phyloP scores from a whole-genome alignment of 2,888 invertebrate genomes.

The Tetragnatha montana region DNA sequence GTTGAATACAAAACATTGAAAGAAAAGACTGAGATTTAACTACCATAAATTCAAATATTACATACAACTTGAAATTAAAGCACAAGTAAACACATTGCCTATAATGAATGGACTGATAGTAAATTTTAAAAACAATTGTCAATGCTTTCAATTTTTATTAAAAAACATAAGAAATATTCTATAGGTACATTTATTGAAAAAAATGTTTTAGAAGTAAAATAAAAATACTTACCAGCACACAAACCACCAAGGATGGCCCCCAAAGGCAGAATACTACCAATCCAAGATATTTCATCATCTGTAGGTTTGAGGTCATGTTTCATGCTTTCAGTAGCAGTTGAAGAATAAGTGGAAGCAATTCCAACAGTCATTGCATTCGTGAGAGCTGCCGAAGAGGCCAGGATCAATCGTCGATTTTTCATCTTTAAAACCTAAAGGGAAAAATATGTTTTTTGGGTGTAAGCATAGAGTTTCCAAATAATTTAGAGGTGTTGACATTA shows the following conservation, averaged over 20 bases:
- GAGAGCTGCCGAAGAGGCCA: constrained; percentile 90
- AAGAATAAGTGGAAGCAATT: constrained; percentile 90
- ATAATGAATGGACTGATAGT: neutral
- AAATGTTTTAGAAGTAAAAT: too few species aligned
- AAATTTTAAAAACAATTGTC: neutral
- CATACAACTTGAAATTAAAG: too few species aligned
- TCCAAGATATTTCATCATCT: constrained; percentile 86
- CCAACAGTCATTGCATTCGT: constrained; percentile 92
- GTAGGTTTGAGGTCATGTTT: constrained; percentile 79
- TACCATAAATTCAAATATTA: too few species aligned
- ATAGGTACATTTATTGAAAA: too few species aligned
- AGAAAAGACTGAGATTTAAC: too few species aligned
- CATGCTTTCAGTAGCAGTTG: constrained; percentile 88
- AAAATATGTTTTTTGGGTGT: too few species aligned
- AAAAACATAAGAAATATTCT: neutral
- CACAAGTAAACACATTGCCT: too few species aligned
- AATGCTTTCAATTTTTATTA: neutral
- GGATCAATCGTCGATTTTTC: constrained; percentile 63
- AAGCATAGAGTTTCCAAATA: neutral
- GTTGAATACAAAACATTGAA: neutral
- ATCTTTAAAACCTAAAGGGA: constrained; percentile 15
- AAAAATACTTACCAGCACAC: constrained; percentile 81
- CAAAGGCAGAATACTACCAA: constrained; percentile 91
- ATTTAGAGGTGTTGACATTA: too few species aligned
- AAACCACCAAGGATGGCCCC: constrained; percentile 89